Base-by-base conservation (phyloP, 2,113 vertebrate species). In the Deroptyus accipitrinus region DNA sequence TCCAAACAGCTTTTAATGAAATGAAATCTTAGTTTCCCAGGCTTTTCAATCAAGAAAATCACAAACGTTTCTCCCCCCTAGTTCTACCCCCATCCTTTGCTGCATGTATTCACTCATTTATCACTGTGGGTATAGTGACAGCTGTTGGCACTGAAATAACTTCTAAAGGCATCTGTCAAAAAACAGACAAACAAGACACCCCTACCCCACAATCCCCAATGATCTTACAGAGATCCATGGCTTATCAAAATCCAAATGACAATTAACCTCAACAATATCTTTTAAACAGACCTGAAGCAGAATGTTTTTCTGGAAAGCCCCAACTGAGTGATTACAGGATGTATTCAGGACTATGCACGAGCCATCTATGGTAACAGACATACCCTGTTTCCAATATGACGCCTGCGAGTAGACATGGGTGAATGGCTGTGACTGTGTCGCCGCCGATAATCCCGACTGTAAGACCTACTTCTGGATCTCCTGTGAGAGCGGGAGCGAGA, bases 381-480 rank as follows among this genome's bases (percentile, higher is more conserved):
- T 98, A 99, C 99, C 96, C 99, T 98, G 97, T 99, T 99, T 33
- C 99, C 99, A 24, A 99, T 98, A 90, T 99, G 99, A 39, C 99
- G 98, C 18, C 99, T 98, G 48, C 99, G 99, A 89, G 99, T 99
- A 94, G 99, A 99, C 99, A 99, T 99, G 74, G 99, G 99, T 37
- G 99, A 99, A 75, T 98, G 99, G 96, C 99, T 99, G 91, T 99
- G 99, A 86, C 99, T 99, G 70, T 98, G 99, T 13, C 98, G 98
- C 1, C 98, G 98, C 6, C 98, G 98, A 95, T 99, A 99, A 80
- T 99, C 99, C 88, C 99, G 98, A 74, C 99, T 99, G 96, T 99
- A 98, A 17, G 99, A 99, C 67, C 99, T 96, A 66, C 99, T 99
- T 54, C 98, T 97, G 59, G 99, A 99, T 33, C 98, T 98, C 41